Evolutionary conservation across 2,797 vertebrate genomes (phyloP), one percentile per base, ranked within the genome.

Genomic region (Podarcis lilfordi): DNA sequence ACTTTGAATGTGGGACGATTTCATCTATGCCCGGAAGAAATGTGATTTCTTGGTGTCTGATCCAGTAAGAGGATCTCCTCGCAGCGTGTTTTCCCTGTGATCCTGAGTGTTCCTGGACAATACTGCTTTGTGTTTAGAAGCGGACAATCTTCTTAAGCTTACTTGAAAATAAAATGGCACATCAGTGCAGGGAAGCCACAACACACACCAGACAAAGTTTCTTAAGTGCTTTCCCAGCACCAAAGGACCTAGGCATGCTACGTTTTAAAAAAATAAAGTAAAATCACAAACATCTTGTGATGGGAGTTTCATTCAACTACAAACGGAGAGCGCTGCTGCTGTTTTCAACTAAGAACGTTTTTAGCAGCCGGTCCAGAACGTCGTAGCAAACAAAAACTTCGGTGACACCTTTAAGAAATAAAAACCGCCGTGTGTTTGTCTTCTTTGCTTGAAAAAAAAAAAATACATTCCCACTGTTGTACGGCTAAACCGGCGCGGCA

Each of bases 391-490:
- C 66, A n/a, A 35, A 76, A 79, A 80, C 81, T 32, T 71, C 87
- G 61, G 59, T 17, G 50, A 43, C 27, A 45, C 75, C 82, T 59
- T 84, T 27, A 15, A 75, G 50, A 17, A 83, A 68, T 45, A 74
- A 88, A 40, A 29, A 15, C 32, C 23, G 35, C 55, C 1, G 10
- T 0, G 5, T 3, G 37, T 81, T 78, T n/a, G 66, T 55, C 72
- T 76, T 76, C 71, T 95, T 90, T 80, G 87, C 86, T 90, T 87
- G 75, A 15, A 86, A 87, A 87, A 86, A 87, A 87, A 86, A 75
- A 87, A 93, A 91, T 90, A 96, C 94, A 95, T 96, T 96, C 95
- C 72, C 84, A 89, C 86, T 91, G 90, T 93, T 94, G 87, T 93
- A 87, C 89, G 77, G 92, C 94, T 89, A 86, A 82, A 80, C 25